Conservation (phyloP, 2,888 invertebrate species). For the Dioctria linearis region DNA sequence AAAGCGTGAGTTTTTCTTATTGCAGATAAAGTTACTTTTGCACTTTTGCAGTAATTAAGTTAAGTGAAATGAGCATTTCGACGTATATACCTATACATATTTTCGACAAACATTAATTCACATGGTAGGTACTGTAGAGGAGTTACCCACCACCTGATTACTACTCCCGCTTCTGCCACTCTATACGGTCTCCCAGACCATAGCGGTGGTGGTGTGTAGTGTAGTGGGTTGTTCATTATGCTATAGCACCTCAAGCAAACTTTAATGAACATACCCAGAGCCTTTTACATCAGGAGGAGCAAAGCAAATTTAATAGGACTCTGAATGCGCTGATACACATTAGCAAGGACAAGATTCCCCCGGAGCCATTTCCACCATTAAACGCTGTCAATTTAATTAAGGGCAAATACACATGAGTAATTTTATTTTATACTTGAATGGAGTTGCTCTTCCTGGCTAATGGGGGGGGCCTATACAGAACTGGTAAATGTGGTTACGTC, state of each 20-base stretch:
- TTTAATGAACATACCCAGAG: constrained; percentile 9
- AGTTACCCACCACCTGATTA: constrained; percentile 1
- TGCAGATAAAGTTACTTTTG: not conserved
- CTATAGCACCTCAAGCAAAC: constrained; percentile 12
- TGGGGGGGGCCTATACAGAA: constrained; percentile 5
- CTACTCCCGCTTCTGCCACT: no score
- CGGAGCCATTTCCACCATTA: constrained; percentile 29
- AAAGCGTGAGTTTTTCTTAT: not conserved
- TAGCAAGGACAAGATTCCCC: constrained; percentile 17
- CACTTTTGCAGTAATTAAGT: constrained; percentile 13
- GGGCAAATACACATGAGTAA: constrained; percentile 42
- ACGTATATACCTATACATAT: not conserved
- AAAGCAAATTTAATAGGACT: not conserved
- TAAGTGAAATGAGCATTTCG: constrained; percentile 25
- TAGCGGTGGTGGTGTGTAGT: no score
- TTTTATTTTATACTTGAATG: constrained; percentile 33
- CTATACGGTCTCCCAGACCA: no score
- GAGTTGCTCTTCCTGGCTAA: constrained; percentile 16
- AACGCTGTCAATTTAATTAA: constrained; percentile 44
- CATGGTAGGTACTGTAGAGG: not conserved
- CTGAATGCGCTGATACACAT: not conserved
- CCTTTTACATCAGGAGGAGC: constrained; percentile 22
- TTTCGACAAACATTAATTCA: not conserved
- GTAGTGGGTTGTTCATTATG: not conserved
- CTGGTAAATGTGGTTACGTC: not conserved